Percentiles rank a stretch among this genome's conserved stretches.
phyloP scores from a whole-genome alignment of 2,113 vertebrate genomes.

The Neopipo cinnamomea region DNA sequence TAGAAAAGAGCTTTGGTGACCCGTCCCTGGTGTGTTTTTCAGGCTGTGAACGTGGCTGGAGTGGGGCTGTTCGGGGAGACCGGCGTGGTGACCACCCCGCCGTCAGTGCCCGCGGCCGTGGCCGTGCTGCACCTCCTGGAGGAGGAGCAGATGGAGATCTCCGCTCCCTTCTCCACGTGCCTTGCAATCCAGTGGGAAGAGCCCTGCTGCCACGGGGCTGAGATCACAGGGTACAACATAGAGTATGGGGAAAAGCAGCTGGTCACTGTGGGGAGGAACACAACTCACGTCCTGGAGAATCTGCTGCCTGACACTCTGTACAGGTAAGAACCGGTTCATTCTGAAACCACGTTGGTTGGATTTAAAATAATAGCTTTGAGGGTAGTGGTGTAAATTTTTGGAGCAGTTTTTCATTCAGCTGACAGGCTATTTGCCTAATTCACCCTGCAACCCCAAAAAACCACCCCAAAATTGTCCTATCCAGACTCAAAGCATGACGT shows the following conservation, averaged over 20 bases:
- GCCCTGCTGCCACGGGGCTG: slow-evolving; percentile 77
- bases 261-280: slow-evolving; percentile 67
- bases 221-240: slow-evolving; percentile 81
- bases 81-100: slow-evolving; percentile 67
- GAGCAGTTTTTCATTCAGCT: background rate
- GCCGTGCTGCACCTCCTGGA: slow-evolving; percentile 67
- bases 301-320: slow-evolving; percentile 80
- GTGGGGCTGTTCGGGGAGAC: slow-evolving; percentile 76
- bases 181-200: slow-evolving; percentile 81
- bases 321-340: slow-evolving; percentile 55
- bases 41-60: slow-evolving; percentile 79
- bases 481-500: fast-evolving
- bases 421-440: background rate
- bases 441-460: background rate
- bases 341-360: background rate
- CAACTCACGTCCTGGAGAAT: slow-evolving; percentile 75
- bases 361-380: background rate
- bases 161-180: slow-evolving; percentile 68
- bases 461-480: background rate
- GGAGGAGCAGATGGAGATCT: slow-evolving; percentile 68
- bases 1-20: background rate
- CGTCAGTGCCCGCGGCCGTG: slow-evolving; percentile 73
- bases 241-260: slow-evolving; percentile 80
- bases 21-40: background rate
- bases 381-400: background rate